A percentile compares a stretch with the other conserved stretches of the same genome.
Evolutionary conservation across 2,888 invertebrate genomes (phyloP).

Genomic region (Mantis religiosa): DNA sequence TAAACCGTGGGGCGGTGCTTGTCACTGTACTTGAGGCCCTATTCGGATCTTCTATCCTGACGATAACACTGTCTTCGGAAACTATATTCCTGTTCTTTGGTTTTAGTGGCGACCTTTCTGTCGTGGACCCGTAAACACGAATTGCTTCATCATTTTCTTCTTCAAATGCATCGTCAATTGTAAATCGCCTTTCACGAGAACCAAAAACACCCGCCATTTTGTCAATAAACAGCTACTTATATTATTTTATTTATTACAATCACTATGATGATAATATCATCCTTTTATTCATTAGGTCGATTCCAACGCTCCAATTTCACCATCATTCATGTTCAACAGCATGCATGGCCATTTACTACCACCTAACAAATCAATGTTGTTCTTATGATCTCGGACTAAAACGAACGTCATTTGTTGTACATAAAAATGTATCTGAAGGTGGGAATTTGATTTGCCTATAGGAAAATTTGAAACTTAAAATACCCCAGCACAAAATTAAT

Average conservation of each 20-base stretch:
- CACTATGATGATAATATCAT: not conserved
- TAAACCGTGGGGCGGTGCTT: constrained; percentile 31
- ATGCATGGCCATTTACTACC: not conserved
- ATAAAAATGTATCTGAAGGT: not conserved
- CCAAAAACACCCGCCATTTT: constrained; percentile 30
- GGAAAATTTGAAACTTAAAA: not conserved
- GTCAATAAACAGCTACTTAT: not conserved
- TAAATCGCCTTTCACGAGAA: constrained; percentile 48
- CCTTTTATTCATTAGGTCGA: not conserved
- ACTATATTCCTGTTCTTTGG: constrained; percentile 48
- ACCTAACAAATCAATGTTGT: not conserved
- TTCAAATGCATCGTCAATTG: constrained; percentile 81
- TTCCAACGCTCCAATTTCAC: not conserved
- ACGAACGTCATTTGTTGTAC: not conserved
- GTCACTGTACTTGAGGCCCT: constrained; percentile 26
- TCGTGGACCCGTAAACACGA: constrained; percentile 74
- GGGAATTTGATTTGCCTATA: not conserved
- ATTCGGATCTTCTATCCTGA: constrained; percentile 46
- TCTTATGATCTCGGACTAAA: not conserved
- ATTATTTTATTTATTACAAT: not conserved
- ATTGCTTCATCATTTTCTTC: constrained; percentile 81
- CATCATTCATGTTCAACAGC: not conserved
- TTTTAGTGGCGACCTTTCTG: constrained; percentile 64
- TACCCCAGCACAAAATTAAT: not conserved
- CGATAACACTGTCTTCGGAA: constrained; percentile 51